A percentile compares a stretch with the other conserved stretches of the same genome.
phyloP scores from a whole-genome alignment of 2,797 vertebrate genomes.

The Danio jaintianensis region DNA sequence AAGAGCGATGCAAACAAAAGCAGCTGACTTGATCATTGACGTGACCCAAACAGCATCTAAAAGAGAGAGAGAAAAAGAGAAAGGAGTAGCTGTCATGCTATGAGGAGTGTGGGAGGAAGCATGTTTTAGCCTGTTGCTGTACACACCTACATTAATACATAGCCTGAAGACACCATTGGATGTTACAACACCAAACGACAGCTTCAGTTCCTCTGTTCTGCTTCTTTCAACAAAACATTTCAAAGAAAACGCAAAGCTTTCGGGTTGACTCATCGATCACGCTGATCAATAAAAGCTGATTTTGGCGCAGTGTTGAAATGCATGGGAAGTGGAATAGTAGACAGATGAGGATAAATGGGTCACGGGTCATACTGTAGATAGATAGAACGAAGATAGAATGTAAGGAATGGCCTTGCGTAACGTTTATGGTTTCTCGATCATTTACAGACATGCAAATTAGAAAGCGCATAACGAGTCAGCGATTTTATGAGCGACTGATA shows the following conservation, averaged over 20 bases:
- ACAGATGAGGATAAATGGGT: neutral
- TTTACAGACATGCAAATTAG: conserved; percentile 27
- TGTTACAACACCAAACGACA: conserved; percentile 24
- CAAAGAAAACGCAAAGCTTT: no score
- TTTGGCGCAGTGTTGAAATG: conserved; percentile 10
- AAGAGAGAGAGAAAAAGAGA: conserved; percentile 26
- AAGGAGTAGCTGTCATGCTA: neutral
- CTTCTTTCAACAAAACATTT: neutral
- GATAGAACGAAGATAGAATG: conserved; percentile 1
- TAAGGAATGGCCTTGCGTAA: neutral
- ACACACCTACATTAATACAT: conserved; percentile 61
- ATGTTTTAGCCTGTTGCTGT: conserved; percentile 60
- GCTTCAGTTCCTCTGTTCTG: conserved; percentile 32
- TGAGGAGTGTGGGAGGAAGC: conserved; percentile 56
- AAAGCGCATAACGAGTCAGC: neutral
- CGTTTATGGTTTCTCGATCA: conserved; percentile 46
- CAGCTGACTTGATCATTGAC: conserved; percentile 42
- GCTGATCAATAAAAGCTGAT: neutral
- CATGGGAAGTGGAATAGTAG: neutral
- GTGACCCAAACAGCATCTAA: conserved; percentile 29
- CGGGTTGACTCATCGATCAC: conserved; percentile 25
- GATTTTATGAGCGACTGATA: neutral
- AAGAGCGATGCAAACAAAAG: conserved; percentile 14
- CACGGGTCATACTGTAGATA: neutral
- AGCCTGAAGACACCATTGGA: conserved; percentile 66